A percentile compares a stretch with the other conserved stretches of the same genome.
Evolutionary conservation across 53 echinoderm and acorn worm species (phyloP).

Genomic region (Stichopus horrens): DNA sequence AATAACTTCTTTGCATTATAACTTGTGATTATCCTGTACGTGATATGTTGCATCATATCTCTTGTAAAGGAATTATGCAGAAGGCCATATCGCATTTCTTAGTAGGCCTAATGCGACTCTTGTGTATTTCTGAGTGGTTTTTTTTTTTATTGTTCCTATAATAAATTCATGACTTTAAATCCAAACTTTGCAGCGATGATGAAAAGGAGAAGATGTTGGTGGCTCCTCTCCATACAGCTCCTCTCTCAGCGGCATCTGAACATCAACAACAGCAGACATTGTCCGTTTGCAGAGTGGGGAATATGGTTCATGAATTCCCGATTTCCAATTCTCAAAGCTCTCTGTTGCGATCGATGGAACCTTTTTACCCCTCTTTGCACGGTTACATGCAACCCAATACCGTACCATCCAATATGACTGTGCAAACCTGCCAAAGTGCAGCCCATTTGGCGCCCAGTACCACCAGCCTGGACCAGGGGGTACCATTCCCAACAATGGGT

Average conservation of each 20-base stretch:
- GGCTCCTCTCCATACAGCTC: not conserved
- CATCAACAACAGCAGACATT: not conserved
- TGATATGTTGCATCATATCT: too few relatives aligned
- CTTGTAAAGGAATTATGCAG: too few relatives aligned
- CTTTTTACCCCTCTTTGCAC: conserved; percentile 13
- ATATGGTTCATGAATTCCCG: not conserved
- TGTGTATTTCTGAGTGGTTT: too few relatives aligned
- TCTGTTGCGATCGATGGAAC: not conserved
- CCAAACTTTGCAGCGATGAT: not conserved
- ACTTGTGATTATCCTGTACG: too few relatives aligned
- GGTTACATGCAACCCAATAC: not conserved
- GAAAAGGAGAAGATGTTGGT: not conserved
- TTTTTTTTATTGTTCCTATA: not conserved
- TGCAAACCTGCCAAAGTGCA: not conserved
- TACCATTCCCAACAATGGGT: not conserved
- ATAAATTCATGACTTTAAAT: not conserved
- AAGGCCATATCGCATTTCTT: too few relatives aligned
- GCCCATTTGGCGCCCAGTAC: not conserved
- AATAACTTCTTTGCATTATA: too few relatives aligned
- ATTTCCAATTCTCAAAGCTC: not conserved
- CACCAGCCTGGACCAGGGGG: not conserved
- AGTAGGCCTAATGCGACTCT: too few relatives aligned
- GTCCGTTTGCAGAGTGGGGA: not conserved
- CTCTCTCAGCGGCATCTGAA: not conserved
- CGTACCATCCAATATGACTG: not conserved